phyloP scores from a whole-genome alignment of 2,113 vertebrate genomes.

The Passer montanus region DNA sequence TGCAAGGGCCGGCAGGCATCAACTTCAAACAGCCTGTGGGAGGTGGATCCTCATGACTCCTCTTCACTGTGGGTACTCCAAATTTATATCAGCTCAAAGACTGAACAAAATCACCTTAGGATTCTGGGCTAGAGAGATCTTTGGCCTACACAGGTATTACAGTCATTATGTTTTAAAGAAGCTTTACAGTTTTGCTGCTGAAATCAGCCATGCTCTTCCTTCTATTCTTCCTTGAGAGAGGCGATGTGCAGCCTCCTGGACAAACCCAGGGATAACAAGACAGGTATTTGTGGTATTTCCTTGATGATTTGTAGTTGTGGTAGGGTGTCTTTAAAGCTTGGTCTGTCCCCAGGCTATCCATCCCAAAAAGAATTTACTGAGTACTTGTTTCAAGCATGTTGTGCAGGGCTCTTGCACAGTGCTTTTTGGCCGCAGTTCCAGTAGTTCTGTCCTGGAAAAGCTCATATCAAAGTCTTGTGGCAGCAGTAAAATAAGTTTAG shows the following conservation, averaged over 20 bases:
- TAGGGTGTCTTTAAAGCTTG: neutral
- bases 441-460: neutral
- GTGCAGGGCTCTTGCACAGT: neutral
- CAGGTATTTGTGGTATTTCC: neutral
- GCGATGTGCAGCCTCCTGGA: neutral
- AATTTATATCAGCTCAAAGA: neutral
- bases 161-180: neutral
- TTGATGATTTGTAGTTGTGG: neutral
- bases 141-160: neutral
- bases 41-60: neutral
- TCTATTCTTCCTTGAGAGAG: neutral
- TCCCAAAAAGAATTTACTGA: neutral
- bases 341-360: neutral
- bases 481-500: neutral
- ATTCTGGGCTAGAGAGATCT: neutral
- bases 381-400: neutral
- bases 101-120: neutral
- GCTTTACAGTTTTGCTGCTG: neutral
- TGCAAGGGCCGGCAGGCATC: neutral
- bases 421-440: neutral
- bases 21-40: neutral
- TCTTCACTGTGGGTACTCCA: neutral
- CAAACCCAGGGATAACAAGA: neutral
- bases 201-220: neutral
- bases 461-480: neutral